Percentiles rank a stretch among this genome's conserved stretches.
phyloP scores from a whole-genome alignment of 2,113 vertebrate genomes.

The Girardinichthys multiradiatus region DNA sequence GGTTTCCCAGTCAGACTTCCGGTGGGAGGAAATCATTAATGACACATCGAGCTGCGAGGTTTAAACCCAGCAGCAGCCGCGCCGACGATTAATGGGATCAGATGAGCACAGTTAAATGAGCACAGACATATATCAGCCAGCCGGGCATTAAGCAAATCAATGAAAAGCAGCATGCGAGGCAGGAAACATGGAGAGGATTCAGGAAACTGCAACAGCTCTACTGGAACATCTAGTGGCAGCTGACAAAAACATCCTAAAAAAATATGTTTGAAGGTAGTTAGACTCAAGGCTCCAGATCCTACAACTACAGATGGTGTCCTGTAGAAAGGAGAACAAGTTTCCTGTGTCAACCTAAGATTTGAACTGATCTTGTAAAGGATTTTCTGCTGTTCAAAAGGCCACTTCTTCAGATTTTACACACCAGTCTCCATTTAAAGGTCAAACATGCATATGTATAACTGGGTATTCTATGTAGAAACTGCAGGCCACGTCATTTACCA shows the following conservation, averaged over 20 bases:
- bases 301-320: neutral
- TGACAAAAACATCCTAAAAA: neutral
- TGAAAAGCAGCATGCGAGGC: neutral
- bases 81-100: conserved; percentile 27
- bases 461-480: neutral
- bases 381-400: neutral
- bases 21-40: conserved; percentile 55
- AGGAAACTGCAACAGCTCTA: conserved; percentile 9
- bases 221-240: conserved; percentile 8
- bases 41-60: conserved; percentile 45
- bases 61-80: conserved; percentile 27
- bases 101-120: conserved; percentile 9
- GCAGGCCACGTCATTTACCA: neutral
- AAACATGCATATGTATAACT: neutral
- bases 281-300: neutral
- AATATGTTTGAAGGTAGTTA: neutral
- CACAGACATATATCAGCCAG: neutral
- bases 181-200: neutral
- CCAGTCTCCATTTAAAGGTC: neutral
- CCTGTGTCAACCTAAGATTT: neutral
- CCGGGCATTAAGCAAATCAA: conserved; percentile 1
- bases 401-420: neutral
- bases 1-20: conserved; percentile 56
- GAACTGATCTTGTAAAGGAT: neutral
- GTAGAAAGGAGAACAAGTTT: neutral